Base-by-base conservation (phyloP, 2,113 vertebrate genomes). In the Oncorhynchus masou region DNA sequence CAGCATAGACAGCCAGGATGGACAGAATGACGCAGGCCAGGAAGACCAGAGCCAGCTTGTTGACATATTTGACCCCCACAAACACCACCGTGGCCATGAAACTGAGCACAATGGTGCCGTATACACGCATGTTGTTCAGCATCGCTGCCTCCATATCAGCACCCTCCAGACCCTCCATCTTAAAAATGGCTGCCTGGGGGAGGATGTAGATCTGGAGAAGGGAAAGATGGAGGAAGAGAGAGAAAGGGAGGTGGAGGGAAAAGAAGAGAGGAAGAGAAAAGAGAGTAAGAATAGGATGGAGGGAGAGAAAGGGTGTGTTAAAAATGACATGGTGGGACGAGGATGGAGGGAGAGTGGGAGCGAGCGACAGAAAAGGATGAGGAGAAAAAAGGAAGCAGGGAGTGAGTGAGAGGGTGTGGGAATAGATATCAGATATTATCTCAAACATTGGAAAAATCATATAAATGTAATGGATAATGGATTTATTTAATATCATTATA, bases 41-140 rank as follows among this genome's bases (percentile, higher is more conserved):
- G 91, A 99, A 99, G 79, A 97, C 91, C 81, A 99, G 86, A 0
- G 97, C 97, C 77, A 99, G 95, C 89, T 99, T 99, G 91, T 99
- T 99, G 84, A 99, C 98, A 0, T 99, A 99, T 80, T 96, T 99
- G 76, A 99, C 98, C 0, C 98, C 97, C 68, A 99, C 98, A 0
- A 99, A 99, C 62, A 99, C 98, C 31, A 99, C 95, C 0, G 96
- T 89, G 67, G 96, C 91, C 98, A 99, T 99, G 78, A 95, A 94
- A 87, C 94, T 94, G 78, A 99, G 95, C 60, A 99, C 97, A 0
- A 97, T 95, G 78, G 96, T 99, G 83, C 98, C 98, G 0, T 99
- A 99, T 16, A 99, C 96, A 0, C 98, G 95, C 98, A 99, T 99
- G 85, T 99, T 99, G 89, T 99, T 99, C 71, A 99, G 87, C 87